Evolutionary conservation across 2,888 invertebrate genomes (phyloP).

Genomic region (Ormyrus nitidulus): DNA sequence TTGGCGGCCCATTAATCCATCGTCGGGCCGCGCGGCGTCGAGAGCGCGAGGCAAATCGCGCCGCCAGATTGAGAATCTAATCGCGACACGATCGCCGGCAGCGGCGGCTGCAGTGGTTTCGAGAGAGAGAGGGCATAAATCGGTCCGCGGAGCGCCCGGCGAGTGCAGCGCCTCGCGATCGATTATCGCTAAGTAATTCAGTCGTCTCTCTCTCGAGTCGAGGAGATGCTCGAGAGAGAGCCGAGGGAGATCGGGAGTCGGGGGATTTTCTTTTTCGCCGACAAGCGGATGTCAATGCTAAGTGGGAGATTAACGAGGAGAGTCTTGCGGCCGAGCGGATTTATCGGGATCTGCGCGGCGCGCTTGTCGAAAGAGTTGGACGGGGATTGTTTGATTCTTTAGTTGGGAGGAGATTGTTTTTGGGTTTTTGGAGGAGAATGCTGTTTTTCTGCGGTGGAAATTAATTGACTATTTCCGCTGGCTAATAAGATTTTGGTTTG

Average conservation of each 20-base stretch:
- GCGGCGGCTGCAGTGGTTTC: not conserved
- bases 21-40: slow-evolving; percentile 12
- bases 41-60: slow-evolving; percentile 40
- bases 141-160: not conserved
- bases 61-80: slow-evolving; percentile 42
- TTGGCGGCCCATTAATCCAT: slow-evolving; percentile 45
- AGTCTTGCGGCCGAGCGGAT: not conserved
- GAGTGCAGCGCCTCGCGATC: not conserved
- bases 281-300: no score
- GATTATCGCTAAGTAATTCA: slow-evolving; percentile 46
- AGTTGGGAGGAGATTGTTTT: no score
- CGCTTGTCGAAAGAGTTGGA: no score
- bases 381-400: no score
- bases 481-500: no score
- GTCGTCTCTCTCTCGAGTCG: slow-evolving; percentile 2
- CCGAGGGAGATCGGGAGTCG: no score
- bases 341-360: not conserved
- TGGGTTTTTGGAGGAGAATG: no score
- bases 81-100: slow-evolving; percentile 44
- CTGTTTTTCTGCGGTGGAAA: no score
- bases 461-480: no score
- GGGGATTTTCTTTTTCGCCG: not conserved
- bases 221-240: no score
- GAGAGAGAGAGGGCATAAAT: slow-evolving; percentile 12
- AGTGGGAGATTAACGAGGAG: not conserved